These are phyloP conservation scores for Chymomyza caudatula DNA, from an alignment of 2,888 invertebrate species.

Conservation along the genomic window DNA sequence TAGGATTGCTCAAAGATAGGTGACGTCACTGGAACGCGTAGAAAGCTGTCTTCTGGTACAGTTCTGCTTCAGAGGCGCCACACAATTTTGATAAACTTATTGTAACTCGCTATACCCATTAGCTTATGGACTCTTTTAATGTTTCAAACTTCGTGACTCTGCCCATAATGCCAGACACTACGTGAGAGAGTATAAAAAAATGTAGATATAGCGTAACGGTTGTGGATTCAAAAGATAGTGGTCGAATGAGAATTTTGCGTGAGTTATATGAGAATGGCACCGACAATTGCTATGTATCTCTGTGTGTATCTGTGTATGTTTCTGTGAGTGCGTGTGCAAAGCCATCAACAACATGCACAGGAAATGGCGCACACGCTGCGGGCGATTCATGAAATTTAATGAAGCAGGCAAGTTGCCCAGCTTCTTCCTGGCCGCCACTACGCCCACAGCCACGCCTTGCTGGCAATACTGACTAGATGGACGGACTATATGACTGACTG, in stretches of 20 bases:
- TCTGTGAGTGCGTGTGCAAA: slow-evolving; percentile 44
- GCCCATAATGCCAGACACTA: neutral
- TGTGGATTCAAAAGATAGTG: slow-evolving; percentile 29
- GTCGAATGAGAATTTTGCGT: neutral
- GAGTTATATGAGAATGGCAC: neutral
- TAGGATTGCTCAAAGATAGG: too few relatives aligned
- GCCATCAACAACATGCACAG: slow-evolving; percentile 66
- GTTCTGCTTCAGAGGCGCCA: too few relatives aligned
- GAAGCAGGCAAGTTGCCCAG: slow-evolving; percentile 55
- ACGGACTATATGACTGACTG: neutral
- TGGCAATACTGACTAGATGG: neutral
- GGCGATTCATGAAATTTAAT: slow-evolving; percentile 72
- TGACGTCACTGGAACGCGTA: too few relatives aligned
- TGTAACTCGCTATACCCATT: too few relatives aligned
- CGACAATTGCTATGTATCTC: neutral
- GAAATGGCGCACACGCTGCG: slow-evolving; percentile 58
- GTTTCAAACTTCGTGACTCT: neutral
- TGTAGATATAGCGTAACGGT: slow-evolving; percentile 48
- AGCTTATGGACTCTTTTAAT: too few relatives aligned
- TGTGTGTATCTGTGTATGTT: slow-evolving; percentile 7
- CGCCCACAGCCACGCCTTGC: neutral
- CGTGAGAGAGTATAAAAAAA: neutral
- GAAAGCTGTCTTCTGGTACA: too few relatives aligned
- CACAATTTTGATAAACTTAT: too few relatives aligned
- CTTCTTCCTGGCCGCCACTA: neutral